A percentile compares a stretch with the other conserved stretches of the same genome.
These are phyloP conservation scores for Papilio polytes DNA, from an alignment of 1,140 invertebrate species.

Conservation along the genomic window DNA sequence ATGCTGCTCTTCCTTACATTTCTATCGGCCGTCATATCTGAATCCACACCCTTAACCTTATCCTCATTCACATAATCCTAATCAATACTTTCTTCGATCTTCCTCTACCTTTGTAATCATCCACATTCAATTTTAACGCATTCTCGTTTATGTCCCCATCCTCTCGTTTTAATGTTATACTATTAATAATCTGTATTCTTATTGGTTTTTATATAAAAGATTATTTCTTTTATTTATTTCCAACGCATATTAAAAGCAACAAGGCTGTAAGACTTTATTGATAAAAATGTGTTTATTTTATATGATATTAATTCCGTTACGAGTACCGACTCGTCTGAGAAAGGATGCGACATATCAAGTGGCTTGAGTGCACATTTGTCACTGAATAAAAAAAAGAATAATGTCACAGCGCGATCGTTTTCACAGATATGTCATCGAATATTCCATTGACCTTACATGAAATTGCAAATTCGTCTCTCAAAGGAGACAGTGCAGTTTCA, in stretches of 20 bases:
- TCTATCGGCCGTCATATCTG: too few relatives aligned
- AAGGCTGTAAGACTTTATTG: neutral
- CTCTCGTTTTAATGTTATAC: too few relatives aligned
- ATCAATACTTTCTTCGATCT: too few relatives aligned
- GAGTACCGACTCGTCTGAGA: neutral
- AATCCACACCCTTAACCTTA: too few relatives aligned
- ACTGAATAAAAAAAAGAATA: slow-evolving; percentile 18
- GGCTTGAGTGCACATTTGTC: slow-evolving; percentile 13
- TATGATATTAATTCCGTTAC: neutral
- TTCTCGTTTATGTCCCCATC: too few relatives aligned
- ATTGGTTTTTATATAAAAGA: neutral
- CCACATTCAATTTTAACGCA: too few relatives aligned
- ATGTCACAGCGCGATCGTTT: neutral
- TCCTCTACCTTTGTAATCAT: too few relatives aligned
- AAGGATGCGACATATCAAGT: neutral
- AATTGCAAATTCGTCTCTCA: slow-evolving; percentile 27
- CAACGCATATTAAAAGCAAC: neutral
- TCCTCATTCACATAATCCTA: too few relatives aligned
- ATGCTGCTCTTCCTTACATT: too few relatives aligned
- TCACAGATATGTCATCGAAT: slow-evolving; percentile 10
- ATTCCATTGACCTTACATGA: slow-evolving; percentile 22
- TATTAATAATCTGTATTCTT: neutral
- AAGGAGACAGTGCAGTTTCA: neutral
- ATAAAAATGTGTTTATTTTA: neutral
- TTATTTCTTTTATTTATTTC: neutral